phyloP scores from a whole-genome alignment of 2,113 vertebrate species.

The Coracopsis vasa region DNA sequence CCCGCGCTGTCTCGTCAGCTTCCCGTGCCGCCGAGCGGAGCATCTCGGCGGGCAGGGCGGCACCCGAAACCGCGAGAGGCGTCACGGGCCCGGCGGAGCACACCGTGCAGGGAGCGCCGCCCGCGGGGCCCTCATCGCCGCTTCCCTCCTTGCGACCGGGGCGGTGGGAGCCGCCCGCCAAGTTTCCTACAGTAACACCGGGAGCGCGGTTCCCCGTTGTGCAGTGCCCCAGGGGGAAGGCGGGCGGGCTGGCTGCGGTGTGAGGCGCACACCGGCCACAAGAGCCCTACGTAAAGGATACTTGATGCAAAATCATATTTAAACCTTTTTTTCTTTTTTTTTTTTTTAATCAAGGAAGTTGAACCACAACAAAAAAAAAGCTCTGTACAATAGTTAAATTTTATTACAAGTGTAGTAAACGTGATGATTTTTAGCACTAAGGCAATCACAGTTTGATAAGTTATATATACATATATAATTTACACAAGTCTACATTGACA shows the following conservation, averaged over 20 bases:
- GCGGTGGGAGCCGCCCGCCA: not conserved
- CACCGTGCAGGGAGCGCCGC: too few relatives aligned
- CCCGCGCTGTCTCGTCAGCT: not conserved
- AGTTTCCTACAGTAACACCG: not conserved
- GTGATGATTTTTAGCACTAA: constrained; percentile 70
- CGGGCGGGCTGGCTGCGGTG: not conserved
- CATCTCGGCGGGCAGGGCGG: too few relatives aligned
- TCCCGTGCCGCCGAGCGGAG: not conserved
- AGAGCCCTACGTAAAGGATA: not conserved
- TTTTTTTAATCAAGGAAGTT: not conserved
- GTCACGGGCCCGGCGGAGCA: not conserved
- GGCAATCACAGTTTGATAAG: constrained; percentile 74
- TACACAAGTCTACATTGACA: constrained; percentile 73
- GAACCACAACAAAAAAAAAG: not conserved
- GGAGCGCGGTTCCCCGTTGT: not conserved
- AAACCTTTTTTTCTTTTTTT: rapidly evolving
- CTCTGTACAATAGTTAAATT: constrained; percentile 63
- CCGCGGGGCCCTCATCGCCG: not conserved
- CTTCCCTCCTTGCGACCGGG: too few relatives aligned
- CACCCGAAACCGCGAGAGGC: not conserved
- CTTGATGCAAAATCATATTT: not conserved
- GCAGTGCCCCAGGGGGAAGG: not conserved
- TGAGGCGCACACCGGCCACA: not conserved
- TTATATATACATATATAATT: constrained; percentile 74
- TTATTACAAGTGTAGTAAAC: constrained; percentile 79